A percentile compares a stretch with the other conserved stretches of the same genome.
Evolutionary conservation across 2,113 vertebrate genomes (phyloP).

Genomic region (Petaurus breviceps): DNA sequence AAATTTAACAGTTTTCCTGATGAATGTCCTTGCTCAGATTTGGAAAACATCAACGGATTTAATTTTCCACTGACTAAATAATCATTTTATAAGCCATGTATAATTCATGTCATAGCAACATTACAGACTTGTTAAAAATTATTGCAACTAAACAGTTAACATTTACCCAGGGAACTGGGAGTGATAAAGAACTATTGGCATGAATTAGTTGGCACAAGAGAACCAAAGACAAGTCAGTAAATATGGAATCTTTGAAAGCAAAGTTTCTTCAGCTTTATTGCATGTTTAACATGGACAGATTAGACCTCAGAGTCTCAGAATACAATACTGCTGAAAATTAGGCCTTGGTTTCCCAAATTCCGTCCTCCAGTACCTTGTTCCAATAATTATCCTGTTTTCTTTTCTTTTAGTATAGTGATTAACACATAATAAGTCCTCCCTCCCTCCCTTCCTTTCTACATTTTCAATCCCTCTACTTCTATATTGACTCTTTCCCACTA

Average conservation of each 20-base stretch:
- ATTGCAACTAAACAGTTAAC: slow-evolving; percentile 83
- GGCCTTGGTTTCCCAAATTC: not conserved
- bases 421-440: not conserved
- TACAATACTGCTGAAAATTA: not conserved
- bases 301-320: not conserved
- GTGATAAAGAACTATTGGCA: slow-evolving; percentile 60
- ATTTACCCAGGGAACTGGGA: slow-evolving; percentile 51
- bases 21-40: slow-evolving; percentile 86
- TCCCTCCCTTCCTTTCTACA: not conserved
- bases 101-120: slow-evolving; percentile 84
- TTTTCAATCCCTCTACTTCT: not conserved
- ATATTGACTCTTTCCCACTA: not conserved
- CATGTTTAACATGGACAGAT: not conserved
- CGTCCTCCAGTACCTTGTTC: not conserved
- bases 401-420: not conserved
- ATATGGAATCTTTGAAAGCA: slow-evolving; percentile 62
- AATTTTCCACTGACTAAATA: slow-evolving; percentile 89
- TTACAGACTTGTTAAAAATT: slow-evolving; percentile 81
- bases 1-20: slow-evolving; percentile 87
- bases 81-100: slow-evolving; percentile 86
- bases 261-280: slow-evolving; percentile 38
- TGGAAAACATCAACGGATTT: slow-evolving; percentile 86
- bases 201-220: slow-evolving; percentile 41
- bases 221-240: slow-evolving; percentile 32
- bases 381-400: not conserved